A percentile compares a stretch with the other conserved stretches of the same genome.
phyloP scores from a whole-genome alignment of 2,113 vertebrate genomes.

The Ondatra zibethicus region DNA sequence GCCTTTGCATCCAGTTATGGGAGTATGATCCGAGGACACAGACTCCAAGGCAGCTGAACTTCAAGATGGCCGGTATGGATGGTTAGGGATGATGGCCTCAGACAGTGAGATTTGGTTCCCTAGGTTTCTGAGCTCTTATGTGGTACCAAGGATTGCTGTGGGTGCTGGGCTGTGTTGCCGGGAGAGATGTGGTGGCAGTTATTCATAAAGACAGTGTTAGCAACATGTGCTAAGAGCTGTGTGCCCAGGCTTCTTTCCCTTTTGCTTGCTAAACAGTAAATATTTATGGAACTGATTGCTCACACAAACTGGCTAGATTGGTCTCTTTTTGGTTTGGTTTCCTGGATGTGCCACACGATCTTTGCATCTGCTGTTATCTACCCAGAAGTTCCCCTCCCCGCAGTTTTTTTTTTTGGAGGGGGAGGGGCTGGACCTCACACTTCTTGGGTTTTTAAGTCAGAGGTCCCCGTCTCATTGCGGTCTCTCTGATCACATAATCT shows the following conservation, averaged over 20 bases:
- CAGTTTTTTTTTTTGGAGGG: background rate
- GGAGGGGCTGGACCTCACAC: background rate
- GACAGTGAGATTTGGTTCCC: background rate
- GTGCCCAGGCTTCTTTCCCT: background rate
- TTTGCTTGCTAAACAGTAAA: background rate
- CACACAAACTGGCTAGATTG: background rate
- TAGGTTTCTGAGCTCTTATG: background rate
- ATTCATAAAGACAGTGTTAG: background rate
- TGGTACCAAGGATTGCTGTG: background rate
- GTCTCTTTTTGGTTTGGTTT: constrained; percentile 5
- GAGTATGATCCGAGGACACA: background rate
- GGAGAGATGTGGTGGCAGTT: background rate
- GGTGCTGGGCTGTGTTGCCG: background rate
- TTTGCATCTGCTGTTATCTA: background rate
- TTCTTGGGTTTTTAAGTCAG: background rate
- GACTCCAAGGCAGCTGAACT: background rate
- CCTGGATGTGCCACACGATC: background rate
- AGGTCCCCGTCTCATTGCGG: background rate
- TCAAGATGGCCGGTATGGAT: background rate
- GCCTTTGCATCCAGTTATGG: background rate
- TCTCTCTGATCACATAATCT: background rate
- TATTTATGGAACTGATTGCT: background rate
- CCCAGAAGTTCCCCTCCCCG: background rate
- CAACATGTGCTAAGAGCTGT: background rate
- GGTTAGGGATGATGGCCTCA: background rate